Evolutionary conservation across 1,140 invertebrate genomes (phyloP), one percentile per base, ranked within the genome.

Genomic region (Polypedilum pembai): DNA sequence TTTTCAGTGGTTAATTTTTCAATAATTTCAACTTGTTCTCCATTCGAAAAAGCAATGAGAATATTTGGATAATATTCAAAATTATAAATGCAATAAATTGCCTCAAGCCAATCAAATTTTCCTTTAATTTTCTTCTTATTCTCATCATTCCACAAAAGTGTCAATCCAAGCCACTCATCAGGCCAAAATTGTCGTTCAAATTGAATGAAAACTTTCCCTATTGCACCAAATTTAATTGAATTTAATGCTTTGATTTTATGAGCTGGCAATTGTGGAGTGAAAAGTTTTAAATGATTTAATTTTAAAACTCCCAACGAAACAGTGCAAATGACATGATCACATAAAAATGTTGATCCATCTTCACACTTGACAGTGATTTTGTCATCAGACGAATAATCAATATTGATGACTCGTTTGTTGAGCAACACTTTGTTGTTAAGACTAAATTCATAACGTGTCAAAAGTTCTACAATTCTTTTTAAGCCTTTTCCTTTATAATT

Each of bases 191-290:
- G 83, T 65, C 83, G 78, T 1, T 85, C 78, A 77, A 90, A 92
- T 79, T 89, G 85, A 18, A 92, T 78, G 77, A 90, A 93, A 74
- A 95, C 87, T 82, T 94, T 94, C 78, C 92, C 87, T 0, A 93
- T 85, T 1, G 87, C 87, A 45, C 90, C 91, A 76, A 91, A 85
- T 15, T 86, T 87, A 0, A 93, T 79, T 17, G 85, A 85, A 79
- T 88, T 82, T 18, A 91, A 90, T 0, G 86, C 82, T 40, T 83
- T 82, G 1, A 86, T 77, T 83, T 91, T 92, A 7, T 85, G 78
- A 18, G 79, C 73, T 0, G 90, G 87, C 41, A 91, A 77, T n/a
- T 82, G 77, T 1, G 89, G 90, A 17, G 80, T 82, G 78, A 92
- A 92, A 4, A 91, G 77, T 24, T 80, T 77, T 4, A 77, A 74